Evolutionary conservation across 2,888 invertebrate species (phyloP).

Genomic region (Asteroscopus sphinx): DNA sequence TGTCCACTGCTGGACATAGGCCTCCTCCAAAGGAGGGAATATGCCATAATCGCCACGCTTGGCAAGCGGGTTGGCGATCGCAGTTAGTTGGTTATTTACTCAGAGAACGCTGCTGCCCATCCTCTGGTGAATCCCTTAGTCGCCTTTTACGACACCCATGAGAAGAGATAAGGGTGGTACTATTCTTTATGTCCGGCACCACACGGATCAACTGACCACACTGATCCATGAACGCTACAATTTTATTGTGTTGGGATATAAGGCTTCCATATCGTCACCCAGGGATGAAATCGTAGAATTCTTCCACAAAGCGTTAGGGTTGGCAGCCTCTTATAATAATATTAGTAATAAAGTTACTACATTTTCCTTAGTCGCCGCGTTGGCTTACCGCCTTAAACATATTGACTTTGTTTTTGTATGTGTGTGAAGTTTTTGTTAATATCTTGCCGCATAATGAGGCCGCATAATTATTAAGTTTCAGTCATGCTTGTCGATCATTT

Average conservation of each 20-base stretch:
- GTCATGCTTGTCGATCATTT: conserved; percentile 52
- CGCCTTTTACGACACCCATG: too few species aligned
- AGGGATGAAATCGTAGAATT: conserved; percentile 59
- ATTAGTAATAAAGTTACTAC: conserved; percentile 46
- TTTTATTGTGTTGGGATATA: conserved; percentile 66
- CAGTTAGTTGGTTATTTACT: too few species aligned
- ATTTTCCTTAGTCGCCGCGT: conserved; percentile 27
- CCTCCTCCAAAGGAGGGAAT: too few species aligned
- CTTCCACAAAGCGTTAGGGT: conserved; percentile 43
- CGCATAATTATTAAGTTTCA: conserved; percentile 40
- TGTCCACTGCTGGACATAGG: too few species aligned
- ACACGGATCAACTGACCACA: too few species aligned
- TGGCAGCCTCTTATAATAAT: conserved; percentile 56
- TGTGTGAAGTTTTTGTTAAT: conserved; percentile 37
- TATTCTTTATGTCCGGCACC: too few species aligned
- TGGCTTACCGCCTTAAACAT: conserved; percentile 42
- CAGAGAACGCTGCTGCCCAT: too few species aligned
- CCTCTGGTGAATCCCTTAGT: too few species aligned
- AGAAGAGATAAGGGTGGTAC: too few species aligned
- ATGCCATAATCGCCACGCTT: too few species aligned
- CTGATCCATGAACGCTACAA: conserved; percentile 69
- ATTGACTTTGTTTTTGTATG: conserved; percentile 48
- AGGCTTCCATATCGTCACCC: conserved; percentile 67
- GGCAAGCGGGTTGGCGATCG: too few species aligned
- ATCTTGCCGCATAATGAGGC: conserved; percentile 47